Evolutionary conservation across 2,888 invertebrate genomes (phyloP).

Genomic region (Aphidius colemani): DNA sequence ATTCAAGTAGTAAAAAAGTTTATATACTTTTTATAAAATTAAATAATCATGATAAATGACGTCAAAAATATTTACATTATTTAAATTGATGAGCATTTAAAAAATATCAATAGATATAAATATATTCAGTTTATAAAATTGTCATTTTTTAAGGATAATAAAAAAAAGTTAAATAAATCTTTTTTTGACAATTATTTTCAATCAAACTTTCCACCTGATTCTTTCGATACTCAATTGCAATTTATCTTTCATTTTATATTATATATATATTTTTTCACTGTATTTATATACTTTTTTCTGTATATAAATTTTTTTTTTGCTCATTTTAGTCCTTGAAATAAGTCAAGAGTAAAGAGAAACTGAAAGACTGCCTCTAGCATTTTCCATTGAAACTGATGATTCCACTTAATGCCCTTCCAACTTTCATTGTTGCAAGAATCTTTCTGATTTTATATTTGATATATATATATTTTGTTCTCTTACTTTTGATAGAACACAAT

Average conservation of each 20-base stretch:
- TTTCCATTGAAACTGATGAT: constrained; percentile 8
- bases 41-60: too few species aligned
- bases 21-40: too few species aligned
- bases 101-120: too few species aligned
- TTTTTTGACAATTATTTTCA: constrained; percentile 8
- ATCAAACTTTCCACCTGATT: constrained; percentile 11
- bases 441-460: not conserved
- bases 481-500: too few species aligned
- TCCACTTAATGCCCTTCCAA: constrained; percentile 8
- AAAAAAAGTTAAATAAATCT: too few species aligned
- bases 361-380: constrained; percentile 3
- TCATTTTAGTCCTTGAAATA: constrained; percentile 7
- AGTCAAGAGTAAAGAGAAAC: constrained; percentile 5
- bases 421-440: constrained; percentile 1
- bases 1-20: too few species aligned
- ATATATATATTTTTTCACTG: constrained; percentile 3
- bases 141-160: too few species aligned
- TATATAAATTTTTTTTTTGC: constrained; percentile 3
- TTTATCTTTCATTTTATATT: not conserved
- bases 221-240: constrained; percentile 4
- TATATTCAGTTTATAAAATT: too few species aligned
- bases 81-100: too few species aligned
- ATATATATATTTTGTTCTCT: too few species aligned
- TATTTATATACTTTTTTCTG: too few species aligned
- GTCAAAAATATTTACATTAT: too few species aligned